These are phyloP conservation scores for Eulemur albifrons DNA, from an alignment of 2,797 vertebrate species.

Conservation along the genomic window DNA sequence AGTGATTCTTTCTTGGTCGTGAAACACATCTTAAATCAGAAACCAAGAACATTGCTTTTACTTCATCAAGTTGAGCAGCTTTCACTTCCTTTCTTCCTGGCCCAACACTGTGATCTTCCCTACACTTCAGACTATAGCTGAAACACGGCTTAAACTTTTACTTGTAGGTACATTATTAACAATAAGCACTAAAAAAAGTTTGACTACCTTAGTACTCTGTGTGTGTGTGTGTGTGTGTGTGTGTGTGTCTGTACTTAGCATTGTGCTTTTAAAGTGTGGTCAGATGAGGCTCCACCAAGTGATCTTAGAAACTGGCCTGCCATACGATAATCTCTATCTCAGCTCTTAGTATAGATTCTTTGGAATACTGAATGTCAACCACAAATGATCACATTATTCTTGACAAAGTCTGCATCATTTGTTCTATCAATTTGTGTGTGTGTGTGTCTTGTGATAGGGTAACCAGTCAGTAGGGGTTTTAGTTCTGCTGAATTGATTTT, in stretches of 20 bases:
- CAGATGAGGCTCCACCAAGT: neutral
- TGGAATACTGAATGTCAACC: neutral
- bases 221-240: neutral
- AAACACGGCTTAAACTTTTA: conserved; percentile 48
- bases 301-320: neutral
- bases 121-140: conserved; percentile 4
- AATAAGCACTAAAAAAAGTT: neutral
- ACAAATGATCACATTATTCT: conserved; percentile 2
- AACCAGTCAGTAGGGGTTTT: conserved; percentile 30
- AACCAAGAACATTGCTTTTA: conserved; percentile 5
- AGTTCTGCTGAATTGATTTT: conserved; percentile 49
- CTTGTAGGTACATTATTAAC: conserved; percentile 44
- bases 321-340: neutral
- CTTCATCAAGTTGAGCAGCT: neutral
- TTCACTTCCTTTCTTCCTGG: conserved; percentile 17
- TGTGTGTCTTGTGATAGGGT: neutral
- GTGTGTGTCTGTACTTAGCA: neutral
- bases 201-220: neutral
- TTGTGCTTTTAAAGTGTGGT: conserved; percentile 11
- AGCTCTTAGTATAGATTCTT: neutral
- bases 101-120: neutral
- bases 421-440: neutral
- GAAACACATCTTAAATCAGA: conserved; percentile 34
- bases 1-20: conserved; percentile 2
- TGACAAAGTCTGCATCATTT: conserved; percentile 23